A percentile compares a stretch with the other conserved stretches of the same genome.
These are phyloP conservation scores for Drosophila arizonae DNA, from an alignment of 1,140 invertebrate species.

Conservation along the genomic window DNA sequence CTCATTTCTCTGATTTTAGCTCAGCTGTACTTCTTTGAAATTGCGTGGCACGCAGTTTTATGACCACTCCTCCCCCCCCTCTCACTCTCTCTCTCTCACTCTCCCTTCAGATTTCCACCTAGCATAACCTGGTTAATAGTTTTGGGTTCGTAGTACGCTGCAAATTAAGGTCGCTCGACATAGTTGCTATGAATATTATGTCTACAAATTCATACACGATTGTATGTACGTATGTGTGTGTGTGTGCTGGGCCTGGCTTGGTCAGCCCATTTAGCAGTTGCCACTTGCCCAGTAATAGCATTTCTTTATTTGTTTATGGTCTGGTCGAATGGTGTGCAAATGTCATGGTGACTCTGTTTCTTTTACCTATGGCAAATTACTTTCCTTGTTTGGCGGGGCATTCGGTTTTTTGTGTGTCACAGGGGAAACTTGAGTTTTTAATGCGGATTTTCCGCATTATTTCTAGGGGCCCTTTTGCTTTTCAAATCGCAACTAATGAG, in stretches of 20 bases:
- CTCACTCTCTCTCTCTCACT: too few relatives aligned
- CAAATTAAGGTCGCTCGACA: conserved; percentile 70
- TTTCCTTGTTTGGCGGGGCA: conserved; percentile 60
- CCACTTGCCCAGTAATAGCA: conserved; percentile 65
- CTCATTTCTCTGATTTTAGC: conserved; percentile 29
- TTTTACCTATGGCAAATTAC: conserved; percentile 62
- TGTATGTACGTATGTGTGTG: not conserved
- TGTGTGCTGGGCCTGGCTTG: conserved; percentile 48
- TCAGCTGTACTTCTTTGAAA: conserved; percentile 26
- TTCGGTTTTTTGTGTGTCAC: conserved; percentile 59
- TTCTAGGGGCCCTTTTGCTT: conserved; percentile 39
- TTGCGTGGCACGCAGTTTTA: conserved; percentile 30
- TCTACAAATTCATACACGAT: conserved; percentile 11
- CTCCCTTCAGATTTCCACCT: not conserved
- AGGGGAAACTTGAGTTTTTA: conserved; percentile 73
- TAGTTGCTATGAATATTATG: conserved; percentile 74
- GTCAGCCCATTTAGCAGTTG: conserved; percentile 38
- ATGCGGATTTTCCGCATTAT: conserved; percentile 68
- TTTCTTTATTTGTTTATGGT: conserved; percentile 60
- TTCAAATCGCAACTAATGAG: conserved; percentile 59
- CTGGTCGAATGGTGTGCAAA: conserved; percentile 46
- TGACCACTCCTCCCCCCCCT: conserved; percentile 2
- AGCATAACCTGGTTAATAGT: conserved; percentile 42
- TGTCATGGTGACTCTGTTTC: conserved; percentile 65
- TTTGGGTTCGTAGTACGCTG: conserved; percentile 37